Percentiles rank a stretch among this genome's conserved stretches.
phyloP scores from a whole-genome alignment of 2,888 invertebrate species.

The Eupelmus urozonus region DNA sequence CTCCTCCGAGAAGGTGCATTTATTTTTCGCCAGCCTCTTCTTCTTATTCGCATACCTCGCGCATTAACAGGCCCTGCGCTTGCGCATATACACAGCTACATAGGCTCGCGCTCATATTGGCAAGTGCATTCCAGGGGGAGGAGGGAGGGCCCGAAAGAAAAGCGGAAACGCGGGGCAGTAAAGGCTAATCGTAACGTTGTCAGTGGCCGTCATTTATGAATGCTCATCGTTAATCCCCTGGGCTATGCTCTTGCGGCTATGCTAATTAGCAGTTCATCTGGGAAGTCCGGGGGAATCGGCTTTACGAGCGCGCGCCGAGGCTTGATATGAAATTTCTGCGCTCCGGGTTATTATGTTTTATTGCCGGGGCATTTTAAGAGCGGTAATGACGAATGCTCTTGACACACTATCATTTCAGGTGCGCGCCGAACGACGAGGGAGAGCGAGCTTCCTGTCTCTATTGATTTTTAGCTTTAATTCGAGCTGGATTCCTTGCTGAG shows the following conservation, averaged over 20 bases:
- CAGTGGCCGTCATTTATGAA: conserved; percentile 49
- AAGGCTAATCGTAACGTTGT: conserved; percentile 58
- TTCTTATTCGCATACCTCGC: conserved; percentile 25
- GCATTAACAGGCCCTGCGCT: conserved; percentile 8
- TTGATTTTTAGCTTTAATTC: conserved; percentile 37
- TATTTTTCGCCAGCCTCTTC: neutral
- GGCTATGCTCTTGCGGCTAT: conserved; percentile 13
- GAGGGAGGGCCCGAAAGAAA: conserved; percentile 23
- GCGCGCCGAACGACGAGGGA: neutral
- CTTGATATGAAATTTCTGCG: conserved; percentile 47
- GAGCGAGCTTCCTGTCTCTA: neutral
- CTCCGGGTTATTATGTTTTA: conserved; percentile 43
- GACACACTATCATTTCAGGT: conserved; percentile 37
- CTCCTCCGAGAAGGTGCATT: conserved; percentile 23
- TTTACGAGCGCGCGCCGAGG: conserved; percentile 34
- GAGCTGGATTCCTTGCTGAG: too few relatives aligned
- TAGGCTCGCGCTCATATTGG: neutral
- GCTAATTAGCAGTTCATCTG: conserved; percentile 56
- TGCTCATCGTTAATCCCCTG: conserved; percentile 35
- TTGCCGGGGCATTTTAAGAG: conserved; percentile 20
- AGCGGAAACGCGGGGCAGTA: conserved; percentile 56
- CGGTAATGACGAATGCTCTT: conserved; percentile 39
- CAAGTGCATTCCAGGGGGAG: too few relatives aligned
- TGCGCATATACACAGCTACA: neutral
- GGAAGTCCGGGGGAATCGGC: conserved; percentile 23